Base-by-base conservation (phyloP, 2,113 vertebrate species). In the Puffinus mauretanicus region DNA sequence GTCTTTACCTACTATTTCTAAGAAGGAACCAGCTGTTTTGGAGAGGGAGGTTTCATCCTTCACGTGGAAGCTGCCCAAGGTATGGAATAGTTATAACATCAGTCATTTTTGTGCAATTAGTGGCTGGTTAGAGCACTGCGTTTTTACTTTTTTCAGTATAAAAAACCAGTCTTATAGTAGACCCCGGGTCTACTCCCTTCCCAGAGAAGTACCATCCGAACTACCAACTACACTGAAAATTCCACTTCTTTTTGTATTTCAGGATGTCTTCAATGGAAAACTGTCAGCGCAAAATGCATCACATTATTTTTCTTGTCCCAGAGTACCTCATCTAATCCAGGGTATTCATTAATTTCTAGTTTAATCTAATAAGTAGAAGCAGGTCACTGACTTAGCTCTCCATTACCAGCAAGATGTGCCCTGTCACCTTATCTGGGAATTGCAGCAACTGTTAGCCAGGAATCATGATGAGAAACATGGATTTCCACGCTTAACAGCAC, bases 21-120 rank as follows among this genome's bases (percentile, higher is more conserved):
- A 81, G 54, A 77, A 49, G 6, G 16, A 84, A 80, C 12, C 13
- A 70, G 7, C 20, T 73, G 24, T 38, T 93, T 78, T 65, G 46
- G 69, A 76, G 13, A 38, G 16, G 5, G 15, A 65, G 3, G 21
- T 72, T 69, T 80, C 58, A 55, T n/a, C 13, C 26, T 29, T 46
- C 0, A 0, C 32, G 13, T 81, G 36, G 22, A 83, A 52, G 40
- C 36, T 72, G 54, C 14, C 19, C 32, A 46, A 38, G 22, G 17
- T 32, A 54, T 72, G 15, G 22, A 67, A 60, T 7, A 51, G 32
- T 42, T 44, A 57, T 8, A 73, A 22, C 26, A 91, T 38, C 49
- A 8, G 1, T 25, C 7, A 3, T 4, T 73, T 81, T 42, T 57
- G 13, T 55, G 55, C 47, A 65, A 42, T 16, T 60, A 42, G 32